Evolutionary conservation across 2,113 vertebrate species (phyloP).

Genomic region (Lipophrys pholis): DNA sequence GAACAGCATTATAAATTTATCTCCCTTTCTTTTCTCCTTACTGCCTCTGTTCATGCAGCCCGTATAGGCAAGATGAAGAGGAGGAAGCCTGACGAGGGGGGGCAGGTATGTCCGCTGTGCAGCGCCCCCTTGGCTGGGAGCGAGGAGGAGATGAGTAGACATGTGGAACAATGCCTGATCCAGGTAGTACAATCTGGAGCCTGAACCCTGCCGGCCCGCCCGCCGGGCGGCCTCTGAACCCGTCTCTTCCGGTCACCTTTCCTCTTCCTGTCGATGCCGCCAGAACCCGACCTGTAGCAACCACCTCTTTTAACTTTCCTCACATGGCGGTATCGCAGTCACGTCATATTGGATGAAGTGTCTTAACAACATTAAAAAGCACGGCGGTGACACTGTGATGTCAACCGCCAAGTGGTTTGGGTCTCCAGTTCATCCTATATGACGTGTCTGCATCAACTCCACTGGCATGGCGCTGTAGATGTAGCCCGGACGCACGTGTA

Average conservation of each 20-base stretch:
- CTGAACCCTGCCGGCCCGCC: constrained; percentile 60
- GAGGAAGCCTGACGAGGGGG: constrained; percentile 99
- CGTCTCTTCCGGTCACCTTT: constrained; percentile 65
- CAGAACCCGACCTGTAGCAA: constrained; percentile 21
- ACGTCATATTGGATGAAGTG: constrained; percentile 52
- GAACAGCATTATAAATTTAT: constrained; percentile 3
- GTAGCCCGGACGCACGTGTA: background rate
- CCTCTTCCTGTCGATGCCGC: constrained; percentile 47
- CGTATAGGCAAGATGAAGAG: constrained; percentile 99
- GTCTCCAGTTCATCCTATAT: constrained; percentile 45
- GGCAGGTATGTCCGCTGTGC: constrained; percentile 99
- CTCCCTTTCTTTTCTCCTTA: constrained; percentile 11
- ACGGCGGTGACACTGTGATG: background rate
- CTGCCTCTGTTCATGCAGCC: constrained; percentile 78
- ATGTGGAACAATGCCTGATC: constrained; percentile 99
- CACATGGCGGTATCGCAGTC: constrained; percentile 14
- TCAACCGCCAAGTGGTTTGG: background rate
- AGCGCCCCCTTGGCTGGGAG: constrained; percentile 96
- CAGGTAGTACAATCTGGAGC: constrained; percentile 90
- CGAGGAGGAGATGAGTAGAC: constrained; percentile 99
- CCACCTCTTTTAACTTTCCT: constrained; percentile 8
- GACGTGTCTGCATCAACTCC: constrained; percentile 31
- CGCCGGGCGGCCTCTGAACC: constrained; percentile 68
- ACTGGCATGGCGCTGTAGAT: constrained; percentile 2
- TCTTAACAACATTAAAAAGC: background rate